A percentile compares a stretch with the other conserved stretches of the same genome.
phyloP scores from a whole-genome alignment of 2,113 vertebrate genomes.

The Candoia aspera region DNA sequence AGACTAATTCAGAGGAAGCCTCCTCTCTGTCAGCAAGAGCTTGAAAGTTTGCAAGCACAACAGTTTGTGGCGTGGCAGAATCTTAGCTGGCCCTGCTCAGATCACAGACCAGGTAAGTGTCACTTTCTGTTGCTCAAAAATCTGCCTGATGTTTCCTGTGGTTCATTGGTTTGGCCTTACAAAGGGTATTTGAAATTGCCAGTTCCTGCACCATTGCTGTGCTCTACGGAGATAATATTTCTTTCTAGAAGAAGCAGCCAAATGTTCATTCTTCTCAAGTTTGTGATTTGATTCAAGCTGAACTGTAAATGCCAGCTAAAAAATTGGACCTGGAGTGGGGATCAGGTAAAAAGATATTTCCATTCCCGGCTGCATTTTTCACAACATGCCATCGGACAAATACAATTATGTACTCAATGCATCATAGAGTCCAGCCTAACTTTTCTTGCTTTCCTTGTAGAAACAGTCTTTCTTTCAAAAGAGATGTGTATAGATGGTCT shows the following conservation, averaged over 20 bases:
- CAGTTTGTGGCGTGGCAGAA: not conserved
- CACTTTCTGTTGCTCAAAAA: not conserved
- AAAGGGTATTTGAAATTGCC: not conserved
- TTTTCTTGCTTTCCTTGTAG: not conserved
- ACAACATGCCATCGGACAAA: slow-evolving; percentile 63
- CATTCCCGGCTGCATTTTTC: slow-evolving; percentile 57
- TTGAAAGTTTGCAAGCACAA: not conserved
- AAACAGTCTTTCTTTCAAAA: not conserved
- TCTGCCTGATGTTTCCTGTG: not conserved
- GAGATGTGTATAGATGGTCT: not conserved
- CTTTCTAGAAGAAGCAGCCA: not conserved
- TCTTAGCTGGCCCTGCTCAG: not conserved
- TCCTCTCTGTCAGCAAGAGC: not conserved
- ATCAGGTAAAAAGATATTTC: not conserved
- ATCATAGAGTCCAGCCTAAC: not conserved
- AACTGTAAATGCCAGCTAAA: slow-evolving; percentile 41
- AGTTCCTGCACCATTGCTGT: not conserved
- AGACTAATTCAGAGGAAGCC: not conserved
- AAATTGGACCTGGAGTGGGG: slow-evolving; percentile 31
- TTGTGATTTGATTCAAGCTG: slow-evolving; percentile 41
- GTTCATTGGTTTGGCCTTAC: not conserved
- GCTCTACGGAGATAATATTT: not conserved
- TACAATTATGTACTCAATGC: slow-evolving; percentile 44
- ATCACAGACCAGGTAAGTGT: not conserved
- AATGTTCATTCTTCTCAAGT: not conserved